Evolutionary conservation across 1,140 invertebrate genomes (phyloP), one percentile per base, ranked within the genome.

Genomic region (Panagrolaimus sp.): DNA sequence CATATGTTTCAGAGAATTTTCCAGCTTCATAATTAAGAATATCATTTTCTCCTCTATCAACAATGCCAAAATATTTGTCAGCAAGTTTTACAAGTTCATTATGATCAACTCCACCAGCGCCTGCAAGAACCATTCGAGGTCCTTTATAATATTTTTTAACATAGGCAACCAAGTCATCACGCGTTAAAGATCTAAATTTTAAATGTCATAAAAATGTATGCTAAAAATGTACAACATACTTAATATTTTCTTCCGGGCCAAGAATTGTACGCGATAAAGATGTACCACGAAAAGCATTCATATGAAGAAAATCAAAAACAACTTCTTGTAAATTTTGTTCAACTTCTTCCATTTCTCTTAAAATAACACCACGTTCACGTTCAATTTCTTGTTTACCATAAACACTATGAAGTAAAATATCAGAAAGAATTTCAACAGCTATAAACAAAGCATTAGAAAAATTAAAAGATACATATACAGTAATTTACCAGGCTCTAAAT

Each of bases 261-360:
- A 99, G 87, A 83, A 99, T 99, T 13, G 96, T 99, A 71, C 92
- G 88, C 5, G 94, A 93, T 42, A 99, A 86, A 45, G 96, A 89
- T 46, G 94, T 97, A 42, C 92, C 93, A 85, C 95, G 91, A 85
- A 90, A 99, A 4, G 96, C 96, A 25, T 89, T 90, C 1, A 93
- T 88, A 83, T 99, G 96, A 16, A 99, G 87, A 84, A 98, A 92
- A 86, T 99, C 96, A 84, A 99, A 99, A 5, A 98, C 93, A 67
- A 99, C 95, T 86, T 99, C 96, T 85, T 99, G 95, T 16, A 98
- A 86, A 84, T 98, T 98, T 71, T 92, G 96, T 84, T 98, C 96
- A 16, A 99, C 93, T 85, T 98, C 94, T 82, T 98, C 93, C 94
- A 98, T 98, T 86, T 99, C 96, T 68, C 96, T 87, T 3, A 99